Evolutionary conservation across 2,113 vertebrate species (phyloP).

Genomic region (Fregata magnificens): DNA sequence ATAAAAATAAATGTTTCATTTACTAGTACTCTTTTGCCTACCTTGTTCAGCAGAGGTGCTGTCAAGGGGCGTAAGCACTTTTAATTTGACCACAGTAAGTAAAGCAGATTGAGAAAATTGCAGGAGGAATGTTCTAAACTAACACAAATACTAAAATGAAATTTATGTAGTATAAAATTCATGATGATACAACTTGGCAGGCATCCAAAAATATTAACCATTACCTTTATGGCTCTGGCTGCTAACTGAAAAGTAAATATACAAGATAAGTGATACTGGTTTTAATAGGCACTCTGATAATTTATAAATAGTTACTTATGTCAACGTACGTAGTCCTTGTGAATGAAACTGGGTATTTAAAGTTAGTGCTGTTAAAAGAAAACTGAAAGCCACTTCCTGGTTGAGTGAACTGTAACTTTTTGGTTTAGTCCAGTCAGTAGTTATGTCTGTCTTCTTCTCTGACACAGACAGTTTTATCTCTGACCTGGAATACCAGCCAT

Average conservation of each 20-base stretch:
- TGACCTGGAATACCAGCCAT: constrained; percentile 81
- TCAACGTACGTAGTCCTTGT: background rate
- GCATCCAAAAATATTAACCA: background rate
- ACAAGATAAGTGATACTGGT: background rate
- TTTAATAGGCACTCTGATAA: constrained; percentile 1
- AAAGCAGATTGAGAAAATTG: background rate
- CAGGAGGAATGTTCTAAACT: background rate
- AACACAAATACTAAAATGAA: background rate
- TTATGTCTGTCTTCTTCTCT: constrained; percentile 82
- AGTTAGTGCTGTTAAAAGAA: constrained; percentile 35
- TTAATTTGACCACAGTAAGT: background rate
- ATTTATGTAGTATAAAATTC: background rate
- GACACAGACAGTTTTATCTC: constrained; percentile 83
- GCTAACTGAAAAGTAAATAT: background rate
- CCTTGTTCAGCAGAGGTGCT: background rate
- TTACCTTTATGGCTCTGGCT: background rate
- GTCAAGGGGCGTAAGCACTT: background rate
- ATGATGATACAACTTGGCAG: background rate
- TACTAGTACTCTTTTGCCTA: background rate
- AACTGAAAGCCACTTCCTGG: constrained; percentile 58
- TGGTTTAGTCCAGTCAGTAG: constrained; percentile 80
- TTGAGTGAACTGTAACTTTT: constrained; percentile 70
- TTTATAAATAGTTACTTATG: constrained; percentile 8
- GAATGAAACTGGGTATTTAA: constrained; percentile 26
- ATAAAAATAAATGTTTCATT: background rate